Evolutionary conservation across 1,140 invertebrate genomes (phyloP), one percentile per base, ranked within the genome.

Genomic region (Drosophila hydei): DNA sequence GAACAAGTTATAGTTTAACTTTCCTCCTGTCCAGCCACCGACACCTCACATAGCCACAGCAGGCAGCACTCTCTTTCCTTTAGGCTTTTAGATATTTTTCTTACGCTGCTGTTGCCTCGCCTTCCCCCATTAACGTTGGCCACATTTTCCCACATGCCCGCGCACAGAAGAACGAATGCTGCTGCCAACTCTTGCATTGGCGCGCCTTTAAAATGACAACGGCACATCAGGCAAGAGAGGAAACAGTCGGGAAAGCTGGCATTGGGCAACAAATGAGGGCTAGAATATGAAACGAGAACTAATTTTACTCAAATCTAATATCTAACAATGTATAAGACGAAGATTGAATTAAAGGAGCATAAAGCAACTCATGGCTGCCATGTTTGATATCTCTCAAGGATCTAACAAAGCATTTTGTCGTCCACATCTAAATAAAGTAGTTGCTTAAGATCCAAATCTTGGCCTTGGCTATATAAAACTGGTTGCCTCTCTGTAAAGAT

Each of bases 171-270:
- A 74, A 83, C 30, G 30, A 78, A 77, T 81, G 79, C 70, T 60
- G 74, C 62, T 70, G 73, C 51, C 77, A 61, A 59, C 78, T 74
- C 55, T 62, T 62, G 75, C 79, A 79, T 84, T 85, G 80, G 77
- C 80, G 69, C 80, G 80, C 80, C 81, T 85, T 80, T 48, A 61
- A 85, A 85, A 79, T 79, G 80, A 87, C 80, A 85, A 85, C 73
- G 63, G 76, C 79, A 76, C 30, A 73, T 69, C 72, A 52, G 23
- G 12, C 9, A 19, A 27, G 12, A 25, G 30, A 18, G 18, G 6
- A 21, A 30, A 51, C 30, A 27, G 16, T 2, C 56, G 50, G 19
- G 30, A 51, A 33, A 18, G 45, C 7, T 50, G 2, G 30, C 30
- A 11, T 11, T 33, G 12, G 30, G 30, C 3, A 33, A 33, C 3